Evolutionary conservation across 2,797 vertebrate species (phyloP).

Genomic region (Sciurus carolinensis): DNA sequence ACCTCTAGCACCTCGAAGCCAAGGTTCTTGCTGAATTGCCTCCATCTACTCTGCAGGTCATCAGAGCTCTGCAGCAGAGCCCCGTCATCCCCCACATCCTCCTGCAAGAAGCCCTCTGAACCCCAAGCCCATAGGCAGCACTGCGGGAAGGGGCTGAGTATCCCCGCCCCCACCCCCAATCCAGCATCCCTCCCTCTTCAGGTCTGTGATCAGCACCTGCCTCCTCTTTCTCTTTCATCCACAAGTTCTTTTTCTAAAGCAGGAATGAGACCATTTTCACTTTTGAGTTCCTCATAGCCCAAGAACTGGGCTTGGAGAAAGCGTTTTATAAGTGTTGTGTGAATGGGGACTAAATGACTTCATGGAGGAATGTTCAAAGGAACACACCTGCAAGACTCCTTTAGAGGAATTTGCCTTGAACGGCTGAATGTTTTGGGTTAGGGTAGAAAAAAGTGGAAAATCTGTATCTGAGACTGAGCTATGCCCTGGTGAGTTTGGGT

Average conservation of each 20-base stretch:
- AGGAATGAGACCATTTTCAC: background rate
- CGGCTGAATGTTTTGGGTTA: background rate
- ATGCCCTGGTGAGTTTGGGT: background rate
- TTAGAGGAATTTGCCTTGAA: background rate
- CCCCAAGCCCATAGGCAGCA: background rate
- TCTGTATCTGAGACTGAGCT: background rate
- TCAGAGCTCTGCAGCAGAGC: background rate
- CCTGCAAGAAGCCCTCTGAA: background rate
- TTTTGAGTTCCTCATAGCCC: background rate
- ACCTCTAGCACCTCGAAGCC: fast-evolving
- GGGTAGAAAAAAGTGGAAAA: background rate
- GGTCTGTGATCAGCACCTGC: background rate
- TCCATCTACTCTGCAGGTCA: background rate
- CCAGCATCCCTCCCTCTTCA: background rate
- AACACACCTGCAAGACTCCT: background rate
- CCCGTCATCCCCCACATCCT: background rate
- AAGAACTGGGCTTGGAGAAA: background rate
- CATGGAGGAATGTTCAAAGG: background rate
- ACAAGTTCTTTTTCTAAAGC: background rate
- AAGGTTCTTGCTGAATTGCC: background rate
- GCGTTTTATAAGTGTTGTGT: background rate
- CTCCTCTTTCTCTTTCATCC: background rate
- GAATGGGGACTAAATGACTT: background rate
- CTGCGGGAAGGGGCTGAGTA: fast-evolving
- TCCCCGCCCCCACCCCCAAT: background rate